Evolutionary conservation across 2,113 vertebrate species (phyloP).

Genomic region (Arvicanthis niloticus): DNA sequence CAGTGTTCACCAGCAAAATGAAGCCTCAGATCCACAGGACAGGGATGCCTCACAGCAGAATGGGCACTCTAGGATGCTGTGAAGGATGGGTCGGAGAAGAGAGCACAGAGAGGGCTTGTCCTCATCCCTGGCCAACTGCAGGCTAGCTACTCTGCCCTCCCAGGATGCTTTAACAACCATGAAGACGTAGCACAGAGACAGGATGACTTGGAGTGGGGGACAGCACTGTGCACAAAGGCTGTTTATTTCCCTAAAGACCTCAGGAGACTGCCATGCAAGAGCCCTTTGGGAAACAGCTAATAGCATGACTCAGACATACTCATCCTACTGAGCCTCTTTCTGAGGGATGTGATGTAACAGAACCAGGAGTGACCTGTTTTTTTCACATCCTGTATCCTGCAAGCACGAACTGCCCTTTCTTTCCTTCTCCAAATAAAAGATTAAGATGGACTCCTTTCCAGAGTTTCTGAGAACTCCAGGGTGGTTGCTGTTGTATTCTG

Average conservation of each 20-base stretch:
- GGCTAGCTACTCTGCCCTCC: neutral
- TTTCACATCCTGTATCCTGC: neutral
- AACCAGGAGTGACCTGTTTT: neutral
- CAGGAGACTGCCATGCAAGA: neutral
- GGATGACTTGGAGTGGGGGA: neutral
- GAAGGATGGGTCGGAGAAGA: neutral
- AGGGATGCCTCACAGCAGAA: neutral
- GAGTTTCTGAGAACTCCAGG: neutral
- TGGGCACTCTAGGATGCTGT: neutral
- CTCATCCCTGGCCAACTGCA: neutral
- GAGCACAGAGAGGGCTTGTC: neutral
- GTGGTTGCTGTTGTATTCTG: neutral
- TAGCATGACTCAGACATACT: neutral
- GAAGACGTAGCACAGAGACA: neutral
- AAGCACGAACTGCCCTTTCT: neutral
- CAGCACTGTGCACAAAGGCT: too few relatives aligned
- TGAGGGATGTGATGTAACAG: neutral
- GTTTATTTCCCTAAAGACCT: neutral
- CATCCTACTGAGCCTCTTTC: neutral
- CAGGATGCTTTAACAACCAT: neutral
- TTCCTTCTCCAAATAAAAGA: neutral
- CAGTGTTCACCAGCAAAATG: neutral
- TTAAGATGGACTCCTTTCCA: neutral
- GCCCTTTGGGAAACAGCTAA: neutral
- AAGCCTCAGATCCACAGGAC: neutral